Evolutionary conservation across 2,113 vertebrate species (phyloP).

Genomic region (Ceuthmochares aereus): DNA sequence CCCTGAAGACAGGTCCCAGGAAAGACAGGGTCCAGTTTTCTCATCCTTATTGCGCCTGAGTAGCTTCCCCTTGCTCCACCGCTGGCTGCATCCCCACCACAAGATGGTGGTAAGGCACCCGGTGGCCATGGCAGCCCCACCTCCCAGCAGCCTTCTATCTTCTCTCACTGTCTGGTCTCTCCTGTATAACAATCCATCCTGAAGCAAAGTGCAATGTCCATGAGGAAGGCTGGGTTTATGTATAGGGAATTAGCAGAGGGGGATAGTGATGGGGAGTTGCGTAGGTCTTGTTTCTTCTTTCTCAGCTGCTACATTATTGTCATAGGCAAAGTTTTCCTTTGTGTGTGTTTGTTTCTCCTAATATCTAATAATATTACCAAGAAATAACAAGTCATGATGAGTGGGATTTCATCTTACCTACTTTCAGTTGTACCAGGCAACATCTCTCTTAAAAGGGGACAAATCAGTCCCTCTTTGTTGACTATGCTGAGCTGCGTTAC

Average conservation of each 20-base stretch:
- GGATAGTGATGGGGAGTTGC: background rate
- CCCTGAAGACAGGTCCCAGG: background rate
- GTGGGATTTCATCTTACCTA: background rate
- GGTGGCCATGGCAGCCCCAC: background rate
- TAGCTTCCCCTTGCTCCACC: background rate
- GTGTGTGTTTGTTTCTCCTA: background rate
- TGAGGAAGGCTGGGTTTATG: background rate
- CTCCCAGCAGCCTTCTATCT: background rate
- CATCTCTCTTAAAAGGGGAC: background rate
- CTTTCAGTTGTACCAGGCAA: background rate
- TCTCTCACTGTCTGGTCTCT: background rate
- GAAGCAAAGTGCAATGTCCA: background rate
- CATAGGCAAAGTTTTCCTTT: background rate
- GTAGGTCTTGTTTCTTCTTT: background rate
- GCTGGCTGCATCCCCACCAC: rapidly evolving
- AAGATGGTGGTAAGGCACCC: background rate
- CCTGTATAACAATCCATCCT: background rate
- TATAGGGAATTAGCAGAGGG: background rate
- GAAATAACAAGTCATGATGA: background rate
- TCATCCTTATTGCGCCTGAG: background rate
- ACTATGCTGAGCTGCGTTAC: background rate
- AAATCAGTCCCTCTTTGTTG: background rate
- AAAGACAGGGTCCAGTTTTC: background rate
- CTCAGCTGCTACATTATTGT: background rate
- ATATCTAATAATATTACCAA: background rate